These are phyloP conservation scores for Stegana nigrithorax DNA, from an alignment of 2,888 invertebrate species.

Conservation along the genomic window DNA sequence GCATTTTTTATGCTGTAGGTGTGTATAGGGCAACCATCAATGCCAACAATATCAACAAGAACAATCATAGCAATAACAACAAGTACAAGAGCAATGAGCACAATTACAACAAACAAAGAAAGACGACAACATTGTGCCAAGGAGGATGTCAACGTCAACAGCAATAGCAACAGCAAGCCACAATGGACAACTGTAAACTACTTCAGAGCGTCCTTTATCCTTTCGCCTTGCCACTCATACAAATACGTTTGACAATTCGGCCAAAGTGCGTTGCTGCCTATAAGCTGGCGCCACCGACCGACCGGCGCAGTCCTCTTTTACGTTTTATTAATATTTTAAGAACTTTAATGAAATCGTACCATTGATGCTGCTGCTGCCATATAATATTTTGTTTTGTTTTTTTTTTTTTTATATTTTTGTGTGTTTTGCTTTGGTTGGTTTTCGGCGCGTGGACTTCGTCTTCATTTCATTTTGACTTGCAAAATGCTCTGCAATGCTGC, in stretches of 20 bases:
- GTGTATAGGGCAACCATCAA: background rate
- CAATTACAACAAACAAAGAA: background rate
- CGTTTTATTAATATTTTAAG: conserved; percentile 47
- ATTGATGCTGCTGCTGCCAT: background rate
- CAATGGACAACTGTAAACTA: too few relatives aligned
- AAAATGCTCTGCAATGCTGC: too few relatives aligned
- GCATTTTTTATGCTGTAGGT: conserved; percentile 4
- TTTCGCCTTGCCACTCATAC: background rate
- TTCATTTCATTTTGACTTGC: too few relatives aligned
- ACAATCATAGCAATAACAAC: background rate
- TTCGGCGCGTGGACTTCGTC: conserved; percentile 15
- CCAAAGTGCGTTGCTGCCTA: background rate
- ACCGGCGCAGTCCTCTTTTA: conserved; percentile 44
- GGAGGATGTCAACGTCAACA: too few relatives aligned
- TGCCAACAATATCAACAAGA: background rate
- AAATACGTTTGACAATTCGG: background rate
- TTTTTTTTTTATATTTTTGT: background rate
- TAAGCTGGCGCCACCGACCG: conserved; percentile 12
- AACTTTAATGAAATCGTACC: conserved; percentile 58
- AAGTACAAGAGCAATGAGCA: background rate
- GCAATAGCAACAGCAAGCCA: conserved; percentile 39
- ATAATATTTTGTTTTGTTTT: background rate
- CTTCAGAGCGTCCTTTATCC: too few relatives aligned
- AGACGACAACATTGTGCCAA: background rate
- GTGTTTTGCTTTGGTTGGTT: conserved; percentile 11